Base-by-base conservation (phyloP, 2,797 vertebrate genomes). In the Lutjanus campechanus region DNA sequence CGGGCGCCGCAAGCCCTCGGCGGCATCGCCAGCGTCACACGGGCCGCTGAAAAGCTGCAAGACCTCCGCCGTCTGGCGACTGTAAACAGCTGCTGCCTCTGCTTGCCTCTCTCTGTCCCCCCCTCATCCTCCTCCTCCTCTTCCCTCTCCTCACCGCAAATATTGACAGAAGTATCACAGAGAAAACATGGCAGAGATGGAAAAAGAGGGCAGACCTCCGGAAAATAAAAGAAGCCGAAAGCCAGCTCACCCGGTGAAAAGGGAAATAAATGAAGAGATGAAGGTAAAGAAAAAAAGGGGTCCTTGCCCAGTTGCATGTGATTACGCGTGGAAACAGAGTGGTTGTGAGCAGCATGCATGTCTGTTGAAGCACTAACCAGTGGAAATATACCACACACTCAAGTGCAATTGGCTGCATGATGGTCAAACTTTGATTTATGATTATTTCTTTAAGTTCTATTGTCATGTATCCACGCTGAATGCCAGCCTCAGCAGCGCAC, bases 181-280 rank as follows among this genome's bases (percentile, higher is more conserved):
- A 90, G 96, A 96, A 96, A 97, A 97, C 96, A 98, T 99, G 98
- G 98, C 98, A 97, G 98, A 99, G 95, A 98, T 97, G 97, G 98
- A 99, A 96, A 99, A 99, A 96, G 98, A 99, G 94, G 97, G 98
- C 94, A 98, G 97, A 98, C 98, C 98, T 92, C 98, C 98, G 88
- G 98, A 99, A 98, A 98, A 97, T 96, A 99, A 99, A 89, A 95
- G 98, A 88, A 99, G 98, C 97, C 96, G 98, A 93, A 99, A 99
- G 83, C 97, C 98, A 92, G 98, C 98, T 84, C 98, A 98, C 96
- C 98, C 98, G 58, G 98, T 99, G 93, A 99, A 99, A 91, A 96
- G 98, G 94, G 98, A 98, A 91, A 99, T 99, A 93, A 98, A 99
- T 88, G 98, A 99, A 89, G 98, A 99, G 95, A 99, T 99, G 98